phyloP scores from a whole-genome alignment of 2,888 invertebrate genomes.

The Cryptus armator region DNA sequence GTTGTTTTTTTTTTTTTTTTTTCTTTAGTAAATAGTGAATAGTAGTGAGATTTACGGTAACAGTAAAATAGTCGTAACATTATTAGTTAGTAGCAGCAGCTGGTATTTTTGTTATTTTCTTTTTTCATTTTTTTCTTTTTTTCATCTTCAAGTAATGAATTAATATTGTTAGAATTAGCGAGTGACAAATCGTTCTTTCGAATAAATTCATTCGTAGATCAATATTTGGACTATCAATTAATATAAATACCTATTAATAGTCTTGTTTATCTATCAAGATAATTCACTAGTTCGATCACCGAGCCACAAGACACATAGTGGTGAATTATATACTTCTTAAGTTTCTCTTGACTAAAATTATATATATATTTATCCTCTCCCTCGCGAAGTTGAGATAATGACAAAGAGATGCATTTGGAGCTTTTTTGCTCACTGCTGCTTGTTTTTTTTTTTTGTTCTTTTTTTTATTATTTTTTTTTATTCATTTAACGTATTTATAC shows the following conservation, averaged over 20 bases:
- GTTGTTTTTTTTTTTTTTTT: neutral
- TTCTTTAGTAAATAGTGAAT: slow-evolving; percentile 38
- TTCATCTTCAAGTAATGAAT: neutral
- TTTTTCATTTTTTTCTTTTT: slow-evolving; percentile 17
- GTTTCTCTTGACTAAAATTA: slow-evolving; percentile 49
- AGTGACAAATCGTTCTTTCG: slow-evolving; percentile 70
- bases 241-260: slow-evolving; percentile 70
- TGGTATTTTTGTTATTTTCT: slow-evolving; percentile 22
- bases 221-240: slow-evolving; percentile 51
- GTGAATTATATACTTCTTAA: slow-evolving; percentile 70
- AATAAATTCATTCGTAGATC: slow-evolving; percentile 59
- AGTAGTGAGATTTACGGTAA: slow-evolving; percentile 61
- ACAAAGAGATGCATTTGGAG: slow-evolving; percentile 35
- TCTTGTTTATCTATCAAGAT: slow-evolving; percentile 67
- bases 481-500: slow-evolving; percentile 30
- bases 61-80: slow-evolving; percentile 66
- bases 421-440: slow-evolving; percentile 28
- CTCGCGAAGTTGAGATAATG: slow-evolving; percentile 34
- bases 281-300: slow-evolving; percentile 74
- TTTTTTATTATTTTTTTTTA: neutral
- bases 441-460: slow-evolving; percentile 20
- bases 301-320: slow-evolving; percentile 76
- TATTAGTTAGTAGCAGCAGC: slow-evolving; percentile 64
- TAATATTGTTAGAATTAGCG: slow-evolving; percentile 46
- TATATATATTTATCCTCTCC: neutral